Conservation (phyloP, 2,113 vertebrate species). For the Morone chrysops region DNA sequence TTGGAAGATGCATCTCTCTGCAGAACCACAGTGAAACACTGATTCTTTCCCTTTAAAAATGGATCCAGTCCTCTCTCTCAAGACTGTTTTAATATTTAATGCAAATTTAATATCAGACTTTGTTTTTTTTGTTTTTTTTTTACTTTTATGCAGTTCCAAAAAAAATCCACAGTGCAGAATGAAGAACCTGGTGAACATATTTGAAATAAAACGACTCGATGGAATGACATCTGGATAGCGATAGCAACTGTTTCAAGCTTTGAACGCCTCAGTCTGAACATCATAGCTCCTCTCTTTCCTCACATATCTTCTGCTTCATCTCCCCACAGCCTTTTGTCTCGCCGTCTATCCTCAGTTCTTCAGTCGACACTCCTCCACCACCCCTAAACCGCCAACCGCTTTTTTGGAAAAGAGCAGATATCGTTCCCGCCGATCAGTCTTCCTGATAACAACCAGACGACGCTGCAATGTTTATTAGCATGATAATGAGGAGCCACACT, state of each 20-base stretch:
- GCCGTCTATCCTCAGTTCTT: conserved; percentile 45
- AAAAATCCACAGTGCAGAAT: conserved; percentile 6
- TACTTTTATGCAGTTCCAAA: conserved; percentile 16
- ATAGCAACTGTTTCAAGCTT: conserved; percentile 51
- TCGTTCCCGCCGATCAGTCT: conserved; percentile 56
- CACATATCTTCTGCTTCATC: conserved; percentile 50
- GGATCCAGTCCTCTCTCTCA: conserved; percentile 32
- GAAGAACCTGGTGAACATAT: conserved; percentile 33
- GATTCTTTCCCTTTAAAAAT: conserved; percentile 47
- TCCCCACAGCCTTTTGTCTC: conserved; percentile 52
- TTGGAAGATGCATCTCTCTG: conserved; percentile 26
- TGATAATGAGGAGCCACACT: conserved; percentile 68
- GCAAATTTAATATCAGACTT: conserved; percentile 43
- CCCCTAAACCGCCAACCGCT: not conserved
- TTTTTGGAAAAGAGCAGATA: conserved; percentile 44
- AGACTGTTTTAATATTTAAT: conserved; percentile 66
- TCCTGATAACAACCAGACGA: conserved; percentile 47
- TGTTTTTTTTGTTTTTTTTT: conserved; percentile 14
- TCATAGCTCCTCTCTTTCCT: conserved; percentile 40
- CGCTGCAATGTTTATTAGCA: conserved; percentile 60
- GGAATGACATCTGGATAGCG: conserved; percentile 42
- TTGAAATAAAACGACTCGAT: conserved; percentile 32
- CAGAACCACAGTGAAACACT: conserved; percentile 21
- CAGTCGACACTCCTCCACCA: conserved; percentile 13
- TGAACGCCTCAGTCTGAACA: conserved; percentile 57